phyloP scores from a whole-genome alignment of 2,113 vertebrate species.

The Enhydra lutris region DNA sequence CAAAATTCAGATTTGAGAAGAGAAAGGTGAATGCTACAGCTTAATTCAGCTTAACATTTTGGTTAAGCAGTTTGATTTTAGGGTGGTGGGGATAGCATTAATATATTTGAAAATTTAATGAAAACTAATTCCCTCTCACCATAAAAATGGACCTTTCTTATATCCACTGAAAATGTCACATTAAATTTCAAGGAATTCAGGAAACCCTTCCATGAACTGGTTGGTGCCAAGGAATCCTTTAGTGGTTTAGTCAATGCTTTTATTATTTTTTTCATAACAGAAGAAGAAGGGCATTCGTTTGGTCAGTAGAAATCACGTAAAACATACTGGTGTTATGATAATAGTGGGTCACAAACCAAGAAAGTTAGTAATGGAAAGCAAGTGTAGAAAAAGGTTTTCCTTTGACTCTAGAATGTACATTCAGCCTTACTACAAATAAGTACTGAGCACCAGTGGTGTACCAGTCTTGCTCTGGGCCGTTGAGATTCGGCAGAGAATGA shows the following conservation, averaged over 20 bases:
- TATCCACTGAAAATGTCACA: not conserved
- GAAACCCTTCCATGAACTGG: not conserved
- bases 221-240: not conserved
- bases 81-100: not conserved
- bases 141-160: not conserved
- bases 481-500: not conserved
- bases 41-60: slow-evolving; percentile 32
- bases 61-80: not conserved
- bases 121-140: not conserved
- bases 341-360: slow-evolving; percentile 19
- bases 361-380: slow-evolving; percentile 18
- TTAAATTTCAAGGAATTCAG: not conserved
- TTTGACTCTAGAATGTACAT: not conserved
- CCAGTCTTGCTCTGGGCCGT: not conserved
- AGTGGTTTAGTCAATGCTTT: not conserved
- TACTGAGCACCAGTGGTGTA: not conserved
- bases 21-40: not conserved
- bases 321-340: not conserved
- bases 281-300: slow-evolving; percentile 4
- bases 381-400: not conserved
- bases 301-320: not conserved
- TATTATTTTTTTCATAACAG: not conserved
- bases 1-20: not conserved
- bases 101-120: not conserved
- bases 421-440: not conserved